Evolutionary conservation across 2,888 invertebrate genomes (phyloP), one percentile per base, ranked within the genome.

Genomic region (Oscheius onirici): DNA sequence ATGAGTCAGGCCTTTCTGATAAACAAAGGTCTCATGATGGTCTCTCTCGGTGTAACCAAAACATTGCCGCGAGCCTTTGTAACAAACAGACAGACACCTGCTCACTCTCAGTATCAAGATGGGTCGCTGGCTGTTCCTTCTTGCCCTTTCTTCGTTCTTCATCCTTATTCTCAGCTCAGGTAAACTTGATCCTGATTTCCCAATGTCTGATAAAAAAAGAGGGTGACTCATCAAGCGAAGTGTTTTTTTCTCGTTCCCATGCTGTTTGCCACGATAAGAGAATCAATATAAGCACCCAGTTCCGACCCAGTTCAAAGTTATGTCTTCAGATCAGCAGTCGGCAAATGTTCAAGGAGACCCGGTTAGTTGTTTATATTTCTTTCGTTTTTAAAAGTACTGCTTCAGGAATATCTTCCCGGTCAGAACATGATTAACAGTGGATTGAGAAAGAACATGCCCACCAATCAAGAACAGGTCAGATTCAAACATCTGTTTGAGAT

Each of bases 361-460:
- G 15, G n/a, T 46, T 20, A 46, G 46, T 15, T 43, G 15, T 43
- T 43, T 43, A n/a, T n/a, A n/a, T 43, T 46, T 46, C 46, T 46
- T 20, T 20, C 5, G 15, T 43, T 43, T 43, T 43, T 11, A 43
- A 11, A 15, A 43, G 10, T 11, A 43, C 22, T 26, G 28, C 11
- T 28, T 26, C 26, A 34, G 34, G 34, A 34, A 34, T 6, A 34
- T 3, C 55, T 55, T 28, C 55, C 55, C 10, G 55, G 55, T n/a
- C 55, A 55, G 26, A 55, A 55, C n/a, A 55, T 55, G 55, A 55
- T 55, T 26, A 55, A 55, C 55, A 55, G 55, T 26, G 55, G 28
- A 13, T 8, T 28, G 26, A 24, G 55, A 26, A 55, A 28, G 55
- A 55, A 55, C 13, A 24, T 55, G 28, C 34, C 34, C 8, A 34